Evolutionary conservation across 1,140 invertebrate species (phyloP), one percentile per base, ranked within the genome.

Genomic region (Caligus rogercresseyi): DNA sequence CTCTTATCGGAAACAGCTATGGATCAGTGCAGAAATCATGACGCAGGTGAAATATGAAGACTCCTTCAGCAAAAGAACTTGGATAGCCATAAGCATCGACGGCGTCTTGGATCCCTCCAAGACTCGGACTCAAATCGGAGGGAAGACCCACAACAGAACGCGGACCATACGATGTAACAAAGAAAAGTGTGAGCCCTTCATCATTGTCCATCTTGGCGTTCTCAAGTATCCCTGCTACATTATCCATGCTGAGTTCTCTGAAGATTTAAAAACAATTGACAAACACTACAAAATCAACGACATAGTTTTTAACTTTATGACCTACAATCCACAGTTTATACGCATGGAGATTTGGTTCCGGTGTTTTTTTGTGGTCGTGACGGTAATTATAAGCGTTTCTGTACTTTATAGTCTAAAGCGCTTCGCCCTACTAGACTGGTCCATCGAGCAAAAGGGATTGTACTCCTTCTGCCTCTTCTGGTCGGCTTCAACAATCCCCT

Each of bases 401-500:
- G 23, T 19, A 55, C 2, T 62, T 14, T 15, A 26, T 58, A 82
- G 82, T 0, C 75, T 98, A 59, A 78, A 88, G 69, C 90, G 86
- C 71, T 96, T 89, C 76, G 81, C 84, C 0, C 76, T 91, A 1
- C 80, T 83, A 67, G 90, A 95, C 74, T 98, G 92, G 92, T 92
- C 92, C 2, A 93, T 95, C 67, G 93, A 98, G 75, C 92, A 98
- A 71, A 92, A 89, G 97, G 92, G 92, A 83, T 95, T 69, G 87
- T 87, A 0, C 74, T 91, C 20, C 76, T 97, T 21, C 75, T 97
- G 64, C 89, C 90, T n/a, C 73, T 93, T 1, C 76, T 96, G 1
- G 76, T 96, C 58, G 76, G 94, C 19, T 94, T 93, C 70, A 87
- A 98, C 76, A 89, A 96, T 81, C 92, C 93, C 11, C 73, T 93